phyloP scores from a whole-genome alignment of 2,797 vertebrate species.

The Buphagus erythrorhynchus region DNA sequence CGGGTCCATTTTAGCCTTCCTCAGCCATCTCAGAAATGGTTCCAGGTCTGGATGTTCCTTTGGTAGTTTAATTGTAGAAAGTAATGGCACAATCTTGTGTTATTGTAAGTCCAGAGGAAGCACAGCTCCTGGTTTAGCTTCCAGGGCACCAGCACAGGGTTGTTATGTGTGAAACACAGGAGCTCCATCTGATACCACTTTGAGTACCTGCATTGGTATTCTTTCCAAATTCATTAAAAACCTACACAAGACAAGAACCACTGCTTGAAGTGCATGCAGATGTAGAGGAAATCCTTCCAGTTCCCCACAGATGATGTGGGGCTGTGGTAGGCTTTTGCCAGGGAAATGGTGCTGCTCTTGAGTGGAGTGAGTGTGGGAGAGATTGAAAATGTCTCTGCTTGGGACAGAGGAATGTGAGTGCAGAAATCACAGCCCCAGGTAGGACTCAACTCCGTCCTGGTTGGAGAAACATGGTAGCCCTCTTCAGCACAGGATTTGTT shows the following conservation, averaged over 20 bases:
- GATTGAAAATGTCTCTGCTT: not conserved
- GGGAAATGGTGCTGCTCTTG: not conserved
- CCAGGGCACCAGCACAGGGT: rapidly evolving
- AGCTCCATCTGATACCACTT: not conserved
- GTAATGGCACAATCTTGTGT: not conserved
- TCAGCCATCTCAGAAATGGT: not conserved
- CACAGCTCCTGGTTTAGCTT: not conserved
- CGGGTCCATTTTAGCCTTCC: rapidly evolving
- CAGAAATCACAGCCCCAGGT: not conserved
- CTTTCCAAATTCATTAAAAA: not conserved
- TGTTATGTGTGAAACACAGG: rapidly evolving
- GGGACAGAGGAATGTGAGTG: not conserved
- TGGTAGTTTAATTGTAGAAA: not conserved
- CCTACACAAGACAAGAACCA: rapidly evolving
- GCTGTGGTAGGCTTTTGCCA: not conserved
- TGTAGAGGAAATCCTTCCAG: not conserved
- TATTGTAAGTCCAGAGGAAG: not conserved
- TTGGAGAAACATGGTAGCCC: not conserved
- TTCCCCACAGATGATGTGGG: not conserved
- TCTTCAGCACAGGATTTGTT: not conserved
- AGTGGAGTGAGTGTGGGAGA: not conserved
- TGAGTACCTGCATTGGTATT: not conserved
- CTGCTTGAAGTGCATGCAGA: not conserved
- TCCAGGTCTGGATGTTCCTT: not conserved
- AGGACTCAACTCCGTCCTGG: rapidly evolving